Evolutionary conservation across 2,113 vertebrate species (phyloP).

Genomic region (Lepus timidus): DNA sequence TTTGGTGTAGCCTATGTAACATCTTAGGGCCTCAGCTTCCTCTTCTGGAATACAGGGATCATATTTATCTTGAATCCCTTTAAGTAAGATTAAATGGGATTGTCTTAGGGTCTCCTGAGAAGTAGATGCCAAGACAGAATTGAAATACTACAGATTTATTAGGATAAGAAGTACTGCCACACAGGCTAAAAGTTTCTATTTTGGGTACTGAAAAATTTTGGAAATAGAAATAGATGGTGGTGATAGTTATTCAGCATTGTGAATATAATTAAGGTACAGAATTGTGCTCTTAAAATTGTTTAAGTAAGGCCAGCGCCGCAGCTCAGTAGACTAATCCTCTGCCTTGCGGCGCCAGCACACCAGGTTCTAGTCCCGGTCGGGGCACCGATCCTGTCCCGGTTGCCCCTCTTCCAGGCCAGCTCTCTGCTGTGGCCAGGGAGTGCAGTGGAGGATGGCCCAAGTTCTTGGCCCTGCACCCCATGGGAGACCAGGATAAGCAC

Average conservation of each 20-base stretch:
- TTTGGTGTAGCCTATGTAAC: background rate
- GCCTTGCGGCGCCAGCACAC: no score
- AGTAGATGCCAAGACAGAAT: conserved; percentile 40
- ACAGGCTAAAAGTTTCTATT: background rate
- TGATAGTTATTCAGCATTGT: background rate
- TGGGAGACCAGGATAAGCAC: no score
- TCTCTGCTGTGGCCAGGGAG: no score
- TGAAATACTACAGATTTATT: background rate
- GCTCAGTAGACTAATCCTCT: no score
- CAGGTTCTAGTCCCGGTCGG: no score
- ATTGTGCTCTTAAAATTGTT: background rate
- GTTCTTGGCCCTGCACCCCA: no score
- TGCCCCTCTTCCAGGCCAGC: no score
- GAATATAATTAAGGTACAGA: background rate
- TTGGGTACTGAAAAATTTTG: background rate
- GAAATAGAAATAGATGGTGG: background rate
- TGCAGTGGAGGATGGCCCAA: no score
- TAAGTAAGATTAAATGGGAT: conserved; percentile 7
- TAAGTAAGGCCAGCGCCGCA: background rate
- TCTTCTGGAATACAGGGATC: background rate
- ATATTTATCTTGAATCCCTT: background rate
- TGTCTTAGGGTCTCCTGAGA: background rate
- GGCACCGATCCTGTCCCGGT: no score
- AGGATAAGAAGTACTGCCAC: background rate
- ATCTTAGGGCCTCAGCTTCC: background rate